phyloP scores from a whole-genome alignment of 23 tunicate genomes.

The Corella eumyota region DNA sequence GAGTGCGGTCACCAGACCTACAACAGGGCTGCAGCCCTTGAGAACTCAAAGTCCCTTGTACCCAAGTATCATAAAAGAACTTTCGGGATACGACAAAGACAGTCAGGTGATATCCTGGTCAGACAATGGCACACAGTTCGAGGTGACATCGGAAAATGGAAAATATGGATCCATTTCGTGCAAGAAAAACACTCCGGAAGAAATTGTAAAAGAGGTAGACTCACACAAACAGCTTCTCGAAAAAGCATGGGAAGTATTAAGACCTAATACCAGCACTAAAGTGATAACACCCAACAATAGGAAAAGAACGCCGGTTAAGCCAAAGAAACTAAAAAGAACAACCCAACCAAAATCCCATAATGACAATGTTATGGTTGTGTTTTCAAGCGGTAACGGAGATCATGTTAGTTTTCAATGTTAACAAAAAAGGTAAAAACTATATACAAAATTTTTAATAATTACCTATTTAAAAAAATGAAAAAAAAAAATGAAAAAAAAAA shows the following conservation, averaged over 20 bases:
- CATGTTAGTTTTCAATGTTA: slow-evolving; percentile 15
- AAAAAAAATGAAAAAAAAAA: too few species aligned
- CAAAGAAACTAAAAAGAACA: neutral
- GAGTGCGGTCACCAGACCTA: slow-evolving; percentile 10
- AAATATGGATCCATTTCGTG: slow-evolving; percentile 36
- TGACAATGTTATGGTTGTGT: slow-evolving; percentile 13
- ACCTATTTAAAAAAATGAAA: too few species aligned
- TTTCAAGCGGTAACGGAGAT: slow-evolving; percentile 17
- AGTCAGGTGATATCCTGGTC: slow-evolving; percentile 39
- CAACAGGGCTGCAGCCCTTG: slow-evolving; percentile 9
- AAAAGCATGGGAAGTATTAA: slow-evolving; percentile 14
- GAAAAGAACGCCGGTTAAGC: neutral
- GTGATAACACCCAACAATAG: neutral
- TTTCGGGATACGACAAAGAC: slow-evolving; percentile 4
- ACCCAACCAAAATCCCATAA: neutral
- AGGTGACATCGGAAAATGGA: slow-evolving; percentile 36
- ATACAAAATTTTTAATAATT: too few species aligned
- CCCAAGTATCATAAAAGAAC: slow-evolving; percentile 13
- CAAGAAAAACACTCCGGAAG: slow-evolving; percentile 15
- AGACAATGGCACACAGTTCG: slow-evolving; percentile 40
- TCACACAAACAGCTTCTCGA: too few species aligned
- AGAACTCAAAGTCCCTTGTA: slow-evolving; percentile 6
- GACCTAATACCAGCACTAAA: neutral
- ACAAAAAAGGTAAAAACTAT: too few species aligned
- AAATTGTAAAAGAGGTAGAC: too few species aligned